phyloP scores from a whole-genome alignment of 2,113 vertebrate genomes.

The Murina feae region DNA sequence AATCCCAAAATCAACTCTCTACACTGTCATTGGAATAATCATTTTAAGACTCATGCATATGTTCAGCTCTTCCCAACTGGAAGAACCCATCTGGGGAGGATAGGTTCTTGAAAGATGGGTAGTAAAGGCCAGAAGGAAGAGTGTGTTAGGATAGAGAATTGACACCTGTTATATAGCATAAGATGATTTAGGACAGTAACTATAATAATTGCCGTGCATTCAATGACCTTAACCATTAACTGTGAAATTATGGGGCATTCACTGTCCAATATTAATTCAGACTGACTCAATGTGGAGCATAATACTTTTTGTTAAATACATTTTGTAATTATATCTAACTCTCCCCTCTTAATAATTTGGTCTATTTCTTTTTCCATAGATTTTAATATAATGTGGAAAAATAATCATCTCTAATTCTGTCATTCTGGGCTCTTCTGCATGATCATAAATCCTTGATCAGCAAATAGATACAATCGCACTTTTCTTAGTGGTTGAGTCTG shows the following conservation, averaged over 20 bases:
- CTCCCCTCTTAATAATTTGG: neutral
- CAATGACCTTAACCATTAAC: neutral
- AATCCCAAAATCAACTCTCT: neutral
- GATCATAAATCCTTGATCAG: neutral
- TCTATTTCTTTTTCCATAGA: neutral
- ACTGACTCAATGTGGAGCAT: neutral
- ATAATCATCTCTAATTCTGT: neutral
- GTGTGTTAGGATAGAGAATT: neutral
- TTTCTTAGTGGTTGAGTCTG: neutral
- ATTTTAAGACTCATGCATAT: neutral
- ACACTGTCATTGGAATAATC: neutral
- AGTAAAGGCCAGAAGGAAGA: too few species aligned
- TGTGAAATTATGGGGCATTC: neutral
- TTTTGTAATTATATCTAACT: neutral
- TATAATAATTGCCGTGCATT: neutral
- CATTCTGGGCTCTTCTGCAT: neutral
- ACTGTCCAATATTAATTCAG: neutral
- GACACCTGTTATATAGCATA: neutral
- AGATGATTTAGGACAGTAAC: neutral
- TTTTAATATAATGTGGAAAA: neutral
- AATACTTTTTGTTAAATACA: neutral
- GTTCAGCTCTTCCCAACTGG: neutral
- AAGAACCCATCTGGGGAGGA: neutral
- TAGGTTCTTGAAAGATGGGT: neutral
- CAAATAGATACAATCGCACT: neutral